Base-by-base conservation (phyloP, 1,140 invertebrate species). In the Sminthurides bifidus region DNA sequence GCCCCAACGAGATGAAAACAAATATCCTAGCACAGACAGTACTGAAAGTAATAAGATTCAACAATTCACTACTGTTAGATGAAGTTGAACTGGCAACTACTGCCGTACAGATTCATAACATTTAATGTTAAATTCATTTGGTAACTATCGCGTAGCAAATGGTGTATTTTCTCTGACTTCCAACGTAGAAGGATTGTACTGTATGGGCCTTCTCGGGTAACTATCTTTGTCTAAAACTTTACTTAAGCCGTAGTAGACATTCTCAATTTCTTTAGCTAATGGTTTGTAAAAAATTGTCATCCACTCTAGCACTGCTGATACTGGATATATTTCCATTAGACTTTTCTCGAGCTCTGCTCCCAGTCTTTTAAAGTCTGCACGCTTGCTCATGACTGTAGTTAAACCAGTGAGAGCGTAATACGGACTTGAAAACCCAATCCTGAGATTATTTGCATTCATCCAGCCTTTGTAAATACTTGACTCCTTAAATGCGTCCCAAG, bases 271-370 rank as follows among this genome's bases (percentile, higher is more conserved):
- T 15, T 40, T 55, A 38, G 60, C 24, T n/a, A 68, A 24, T 37
- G 71, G 71, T 12, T 66, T 50, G 15, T 71, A 60, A 58, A 61
- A 64, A 0, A 65, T 67, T 23, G 64, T 58, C 44, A 72, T 54
- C 70, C 71, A 72, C 54, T 73, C 71, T 17, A 66, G 58, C 29
- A 69, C 64, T 6, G 69, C 67, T 59, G 67, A 66, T 27, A 67
- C 53, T 44, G 69, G 70, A 59, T 63, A 71, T n/a, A 72, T 64
- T 49, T 61, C 55, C 5, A 45, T 26, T 31, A 73, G 54, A 37
- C 64, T 63, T 17, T 59, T 57, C 35, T 59, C 55, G 21, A 71
- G 60, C 24, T 63, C 63, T 17, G 57, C 52, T 35, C 60, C 52
- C 21, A 70, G 46, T 14, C 63, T 37, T 17, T 64, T 56, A 10